Percentiles rank a stretch among this genome's conserved stretches.
phyloP scores from a whole-genome alignment of 2,113 vertebrate genomes.

The Anser cygnoides region DNA sequence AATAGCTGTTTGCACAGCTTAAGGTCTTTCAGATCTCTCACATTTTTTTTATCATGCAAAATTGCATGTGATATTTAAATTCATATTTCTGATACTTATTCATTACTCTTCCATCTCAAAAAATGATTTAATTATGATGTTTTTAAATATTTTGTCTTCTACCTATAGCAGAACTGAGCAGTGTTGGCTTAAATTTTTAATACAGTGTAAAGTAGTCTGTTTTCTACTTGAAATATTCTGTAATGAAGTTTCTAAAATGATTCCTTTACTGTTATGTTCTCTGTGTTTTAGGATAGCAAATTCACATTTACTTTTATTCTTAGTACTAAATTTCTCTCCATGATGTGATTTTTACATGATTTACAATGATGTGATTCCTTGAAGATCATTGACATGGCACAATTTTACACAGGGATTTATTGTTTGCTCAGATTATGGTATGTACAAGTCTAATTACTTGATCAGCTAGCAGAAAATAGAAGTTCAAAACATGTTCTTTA shows the following conservation, averaged over 20 bases:
- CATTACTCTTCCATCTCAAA: not conserved
- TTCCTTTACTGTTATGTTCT: not conserved
- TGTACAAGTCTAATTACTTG: not conserved
- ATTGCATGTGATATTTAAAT: not conserved
- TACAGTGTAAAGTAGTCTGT: not conserved
- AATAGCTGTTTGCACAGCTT: not conserved
- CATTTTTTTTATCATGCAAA: not conserved
- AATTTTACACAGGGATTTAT: not conserved
- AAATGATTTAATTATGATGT: not conserved
- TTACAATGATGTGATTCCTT: not conserved
- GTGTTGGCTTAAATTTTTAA: not conserved
- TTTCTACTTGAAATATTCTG: not conserved
- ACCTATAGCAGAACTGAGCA: not conserved
- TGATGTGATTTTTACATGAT: accelerated
- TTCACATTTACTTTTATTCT: not conserved
- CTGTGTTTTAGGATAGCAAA: not conserved
- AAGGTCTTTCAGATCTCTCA: not conserved
- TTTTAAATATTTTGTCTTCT: not conserved
- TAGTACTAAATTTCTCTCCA: not conserved
- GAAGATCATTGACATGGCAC: not conserved
- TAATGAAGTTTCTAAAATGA: not conserved
- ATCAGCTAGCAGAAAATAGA: not conserved
- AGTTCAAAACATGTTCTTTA: not conserved
- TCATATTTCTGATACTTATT: not conserved
- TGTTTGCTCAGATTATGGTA: not conserved